phyloP scores from a whole-genome alignment of 2,888 invertebrate genomes.

The Hemistola chrysoprasaria region DNA sequence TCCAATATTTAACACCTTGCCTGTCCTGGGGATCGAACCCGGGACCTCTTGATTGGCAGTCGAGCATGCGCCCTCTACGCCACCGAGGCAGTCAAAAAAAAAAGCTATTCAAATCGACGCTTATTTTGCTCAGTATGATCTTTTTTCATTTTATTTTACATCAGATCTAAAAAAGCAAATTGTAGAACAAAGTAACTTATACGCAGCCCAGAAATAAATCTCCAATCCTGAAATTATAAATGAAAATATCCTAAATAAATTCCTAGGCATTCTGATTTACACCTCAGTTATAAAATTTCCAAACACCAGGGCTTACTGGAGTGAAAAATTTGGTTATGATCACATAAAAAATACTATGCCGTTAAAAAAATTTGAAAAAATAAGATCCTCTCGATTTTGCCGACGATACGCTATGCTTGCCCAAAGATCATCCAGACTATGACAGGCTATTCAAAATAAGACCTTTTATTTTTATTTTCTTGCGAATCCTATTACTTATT shows the following conservation, averaged over 20 bases:
- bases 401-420: slow-evolving; percentile 31
- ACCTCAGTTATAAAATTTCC: slow-evolving; percentile 38
- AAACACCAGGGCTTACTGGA: slow-evolving; percentile 37
- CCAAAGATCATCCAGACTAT: slow-evolving; percentile 33
- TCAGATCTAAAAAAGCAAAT: slow-evolving; percentile 37
- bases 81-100: no score
- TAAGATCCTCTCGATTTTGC: slow-evolving; percentile 37
- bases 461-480: background rate
- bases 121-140: slow-evolving; percentile 36
- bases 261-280: slow-evolving; percentile 39
- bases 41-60: no score
- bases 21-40: no score
- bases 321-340: slow-evolving; percentile 37
- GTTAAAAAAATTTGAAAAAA: no score
- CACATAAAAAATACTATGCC: slow-evolving; percentile 40
- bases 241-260: slow-evolving; percentile 39
- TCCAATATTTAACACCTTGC: no score
- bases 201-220: slow-evolving; percentile 39
- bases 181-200: slow-evolving; percentile 40
- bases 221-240: slow-evolving; percentile 39
- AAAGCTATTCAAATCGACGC: no score
- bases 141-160: slow-evolving; percentile 40
- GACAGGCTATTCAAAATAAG: no score
- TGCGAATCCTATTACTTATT: slow-evolving; percentile 2
- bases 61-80: no score